Conservation (phyloP, 2,113 vertebrate species). For the Bufo bufo region DNA sequence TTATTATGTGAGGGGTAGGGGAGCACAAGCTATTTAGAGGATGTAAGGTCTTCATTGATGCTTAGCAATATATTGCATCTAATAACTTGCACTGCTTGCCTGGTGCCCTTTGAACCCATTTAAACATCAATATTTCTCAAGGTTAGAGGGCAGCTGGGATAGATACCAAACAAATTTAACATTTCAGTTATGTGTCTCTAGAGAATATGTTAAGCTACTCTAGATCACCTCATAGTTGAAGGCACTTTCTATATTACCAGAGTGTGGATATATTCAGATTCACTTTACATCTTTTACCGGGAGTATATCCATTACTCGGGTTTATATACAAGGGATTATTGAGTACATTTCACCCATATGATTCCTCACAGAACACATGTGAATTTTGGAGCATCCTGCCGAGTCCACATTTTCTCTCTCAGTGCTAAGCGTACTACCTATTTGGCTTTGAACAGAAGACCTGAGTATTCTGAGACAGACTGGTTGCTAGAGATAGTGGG, state of each 20-base stretch:
- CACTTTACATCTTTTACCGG: background rate
- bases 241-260: constrained; percentile 20
- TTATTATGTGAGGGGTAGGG: constrained; percentile 4
- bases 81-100: constrained; percentile 39
- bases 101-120: constrained; percentile 55
- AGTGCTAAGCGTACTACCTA: too few relatives aligned
- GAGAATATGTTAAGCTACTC: constrained; percentile 36
- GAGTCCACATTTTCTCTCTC: background rate
- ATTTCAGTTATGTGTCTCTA: constrained; percentile 45
- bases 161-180: constrained; percentile 52
- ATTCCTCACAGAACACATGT: background rate
- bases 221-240: constrained; percentile 16
- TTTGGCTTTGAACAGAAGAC: too few relatives aligned
- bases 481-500: too few relatives aligned
- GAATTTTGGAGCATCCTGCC: background rate
- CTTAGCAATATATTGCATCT: constrained; percentile 38
- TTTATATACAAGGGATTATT: background rate
- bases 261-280: constrained; percentile 10
- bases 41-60: constrained; percentile 37
- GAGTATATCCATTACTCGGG: background rate
- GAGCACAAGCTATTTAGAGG: constrained; percentile 40
- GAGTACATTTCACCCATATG: background rate
- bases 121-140: constrained; percentile 56
- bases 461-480: too few relatives aligned
- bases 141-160: constrained; percentile 52